Evolutionary conservation across 2,888 invertebrate genomes (phyloP).

Genomic region (Holacanthella duospinosa): DNA sequence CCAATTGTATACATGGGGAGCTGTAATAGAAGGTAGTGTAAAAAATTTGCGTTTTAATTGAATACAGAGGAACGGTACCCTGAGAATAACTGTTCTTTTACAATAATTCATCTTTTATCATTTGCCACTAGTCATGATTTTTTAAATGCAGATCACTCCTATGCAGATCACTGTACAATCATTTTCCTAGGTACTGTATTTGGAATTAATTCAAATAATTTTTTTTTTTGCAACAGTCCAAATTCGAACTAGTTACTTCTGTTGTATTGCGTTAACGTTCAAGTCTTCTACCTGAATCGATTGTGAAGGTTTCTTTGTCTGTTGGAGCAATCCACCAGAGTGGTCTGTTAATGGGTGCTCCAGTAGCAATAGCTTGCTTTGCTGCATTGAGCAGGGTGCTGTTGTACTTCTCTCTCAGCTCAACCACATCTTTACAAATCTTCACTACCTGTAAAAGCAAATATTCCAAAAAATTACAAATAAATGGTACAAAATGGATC

Average conservation of each 20-base stretch:
- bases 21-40: too few relatives aligned
- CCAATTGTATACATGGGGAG: too few relatives aligned
- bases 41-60: too few relatives aligned
- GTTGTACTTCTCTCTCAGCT: conserved; percentile 12
- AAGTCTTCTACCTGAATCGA: conserved; percentile 42
- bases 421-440: conserved; percentile 16
- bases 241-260: too few relatives aligned
- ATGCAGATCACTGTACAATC: too few relatives aligned
- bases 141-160: too few relatives aligned
- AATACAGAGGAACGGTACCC: too few relatives aligned
- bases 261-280: too few relatives aligned
- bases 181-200: too few relatives aligned
- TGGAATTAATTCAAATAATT: background rate
- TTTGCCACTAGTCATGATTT: too few relatives aligned
- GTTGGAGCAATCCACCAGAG: conserved; percentile 73
- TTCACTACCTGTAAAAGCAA: conserved; percentile 14
- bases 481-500: background rate
- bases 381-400: conserved; percentile 49
- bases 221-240: background rate
- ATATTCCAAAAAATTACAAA: background rate
- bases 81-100: too few relatives aligned
- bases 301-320: conserved; percentile 50
- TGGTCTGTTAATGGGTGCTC: conserved; percentile 65
- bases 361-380: conserved; percentile 49
- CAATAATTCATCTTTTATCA: too few relatives aligned